Base-by-base conservation (phyloP, 1,140 invertebrate species). In the Eumaeus atala region DNA sequence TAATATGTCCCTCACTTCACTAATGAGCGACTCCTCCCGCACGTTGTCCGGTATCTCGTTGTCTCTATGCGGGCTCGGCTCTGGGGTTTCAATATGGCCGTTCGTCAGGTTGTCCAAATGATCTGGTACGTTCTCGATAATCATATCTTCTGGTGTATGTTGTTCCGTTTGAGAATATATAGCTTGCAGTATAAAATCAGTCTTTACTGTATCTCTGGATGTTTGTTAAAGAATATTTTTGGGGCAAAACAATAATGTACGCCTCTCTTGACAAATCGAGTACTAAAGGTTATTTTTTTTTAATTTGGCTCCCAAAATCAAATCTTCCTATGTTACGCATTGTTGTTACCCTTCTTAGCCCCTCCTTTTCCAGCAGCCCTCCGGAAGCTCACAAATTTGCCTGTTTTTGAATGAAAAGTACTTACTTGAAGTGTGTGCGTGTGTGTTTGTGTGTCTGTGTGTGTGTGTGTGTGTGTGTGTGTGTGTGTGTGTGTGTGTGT, bases 1-100 rank as follows among this genome's bases (percentile, higher is more conserved):
- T 16, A 97, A 86, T 53, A 96, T 91, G 71, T 97, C 95, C 70
- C 92, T 91, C 3, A 96, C 91, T 83, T 91, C 89, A 28, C 88
- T 88, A 18, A 95, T 91, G 17, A 91, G 80, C 7, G 89, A 90
- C 53, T 91, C 87, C 40, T 93, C 74, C 63, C 88, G 84, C 14
- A 89, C 62, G 59, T 88, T 77, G 57, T 82, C 66, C 0, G 86
- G 88, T 68, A 88, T 87, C 38, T 83, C 78, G 17, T 66, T 70
- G 17, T 80, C 81, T 67, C 16, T 77, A 72, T 68, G 71, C n/a
- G 62, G 71, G 67, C 54, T 77, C 12, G 70, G 87, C 64, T 64
- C 81, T 67, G 42, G 54, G 59, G 59, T 56, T 54, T 68, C 75
- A 51, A 64, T 14, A 62, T 83, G 70, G 50, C 72, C 74, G 61